Evolutionary conservation across 1,140 invertebrate species (phyloP).

Genomic region (Drosophila punjabiensis): DNA sequence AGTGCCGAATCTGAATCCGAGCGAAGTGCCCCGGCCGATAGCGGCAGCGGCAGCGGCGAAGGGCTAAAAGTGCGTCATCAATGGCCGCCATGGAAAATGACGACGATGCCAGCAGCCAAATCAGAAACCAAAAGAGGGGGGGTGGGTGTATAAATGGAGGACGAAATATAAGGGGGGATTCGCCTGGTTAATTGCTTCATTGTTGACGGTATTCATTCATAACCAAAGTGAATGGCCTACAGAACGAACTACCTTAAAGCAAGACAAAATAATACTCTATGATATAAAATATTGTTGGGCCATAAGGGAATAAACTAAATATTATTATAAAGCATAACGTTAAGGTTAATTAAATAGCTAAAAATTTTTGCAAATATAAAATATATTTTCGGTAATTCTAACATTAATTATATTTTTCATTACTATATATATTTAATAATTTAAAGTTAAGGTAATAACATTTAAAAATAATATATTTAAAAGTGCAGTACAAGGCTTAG

Average conservation of each 20-base stretch:
- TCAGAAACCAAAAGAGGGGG: slow-evolving; percentile 40
- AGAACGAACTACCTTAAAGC: slow-evolving; percentile 15
- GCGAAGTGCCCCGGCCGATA: slow-evolving; percentile 59
- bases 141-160: slow-evolving; percentile 6
- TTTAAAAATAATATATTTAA: not conserved
- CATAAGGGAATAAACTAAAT: too few relatives aligned
- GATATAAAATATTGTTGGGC: too few relatives aligned
- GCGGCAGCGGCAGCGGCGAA: slow-evolving; percentile 63
- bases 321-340: too few relatives aligned
- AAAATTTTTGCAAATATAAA: too few relatives aligned
- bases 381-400: too few relatives aligned
- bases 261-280: slow-evolving; percentile 19
- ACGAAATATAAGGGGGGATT: slow-evolving; percentile 30
- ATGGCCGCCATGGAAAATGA: slow-evolving; percentile 75
- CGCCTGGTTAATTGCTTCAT: slow-evolving; percentile 66
- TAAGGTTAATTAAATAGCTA: too few relatives aligned
- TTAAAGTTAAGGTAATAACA: too few relatives aligned
- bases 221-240: slow-evolving; percentile 36
- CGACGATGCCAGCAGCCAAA: slow-evolving; percentile 47
- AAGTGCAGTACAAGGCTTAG: not conserved
- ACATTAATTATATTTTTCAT: too few relatives aligned
- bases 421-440: too few relatives aligned
- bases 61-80: slow-evolving; percentile 85
- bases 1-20: slow-evolving; percentile 38
- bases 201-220: slow-evolving; percentile 66